A percentile compares a stretch with the other conserved stretches of the same genome.
phyloP scores from a whole-genome alignment of 2,888 invertebrate species.

The Calliopum simillimum region DNA sequence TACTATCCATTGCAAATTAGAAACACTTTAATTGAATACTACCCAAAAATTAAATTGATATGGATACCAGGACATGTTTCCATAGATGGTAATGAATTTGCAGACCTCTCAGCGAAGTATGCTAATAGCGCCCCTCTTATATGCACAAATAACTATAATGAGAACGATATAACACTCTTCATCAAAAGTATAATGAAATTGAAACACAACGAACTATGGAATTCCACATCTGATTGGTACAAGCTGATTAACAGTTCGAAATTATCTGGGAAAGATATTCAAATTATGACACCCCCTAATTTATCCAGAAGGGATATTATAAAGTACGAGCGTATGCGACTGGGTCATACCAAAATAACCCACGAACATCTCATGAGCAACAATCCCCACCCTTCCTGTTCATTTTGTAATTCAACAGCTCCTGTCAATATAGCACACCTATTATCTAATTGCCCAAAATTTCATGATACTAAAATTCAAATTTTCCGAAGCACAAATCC shows the following conservation, averaged over 20 bases:
- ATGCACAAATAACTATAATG: not conserved
- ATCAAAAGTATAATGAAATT: slow-evolving; percentile 13
- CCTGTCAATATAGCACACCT: not conserved
- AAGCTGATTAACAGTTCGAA: too few relatives aligned
- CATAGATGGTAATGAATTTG: too few relatives aligned
- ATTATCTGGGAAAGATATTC: too few relatives aligned
- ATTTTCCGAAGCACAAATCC: too few relatives aligned
- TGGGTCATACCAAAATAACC: too few relatives aligned
- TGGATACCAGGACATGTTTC: too few relatives aligned
- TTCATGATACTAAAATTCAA: not conserved
- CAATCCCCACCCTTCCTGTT: not conserved
- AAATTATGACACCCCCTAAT: too few relatives aligned
- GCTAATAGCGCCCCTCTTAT: not conserved
- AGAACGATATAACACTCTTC: slow-evolving; percentile 1
- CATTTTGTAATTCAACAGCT: not conserved
- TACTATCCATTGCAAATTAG: not conserved
- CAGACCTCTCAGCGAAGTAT: slow-evolving; percentile 11
- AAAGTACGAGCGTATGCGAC: too few relatives aligned
- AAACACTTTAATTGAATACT: too few relatives aligned
- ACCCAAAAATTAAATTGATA: not conserved
- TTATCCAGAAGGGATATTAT: too few relatives aligned
- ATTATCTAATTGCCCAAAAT: not conserved
- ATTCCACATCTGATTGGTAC: too few relatives aligned
- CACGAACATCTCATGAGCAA: not conserved
- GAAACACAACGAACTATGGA: not conserved